These are phyloP conservation scores for Synanthedon andrenaeformis DNA, from an alignment of 2,888 invertebrate genomes.

Conservation along the genomic window DNA sequence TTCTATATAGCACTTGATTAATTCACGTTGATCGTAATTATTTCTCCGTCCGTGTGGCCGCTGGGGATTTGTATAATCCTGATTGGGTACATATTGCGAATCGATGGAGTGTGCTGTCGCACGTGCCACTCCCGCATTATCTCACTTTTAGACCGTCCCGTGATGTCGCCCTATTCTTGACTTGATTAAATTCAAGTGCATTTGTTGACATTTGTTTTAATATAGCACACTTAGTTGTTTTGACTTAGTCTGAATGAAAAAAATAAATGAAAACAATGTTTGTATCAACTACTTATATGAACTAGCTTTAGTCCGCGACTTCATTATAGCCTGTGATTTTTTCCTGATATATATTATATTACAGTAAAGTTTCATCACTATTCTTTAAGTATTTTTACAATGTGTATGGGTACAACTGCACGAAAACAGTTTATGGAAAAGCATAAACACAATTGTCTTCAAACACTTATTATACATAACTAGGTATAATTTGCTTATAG, in stretches of 20 bases:
- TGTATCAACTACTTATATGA: not conserved
- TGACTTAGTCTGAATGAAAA: not conserved
- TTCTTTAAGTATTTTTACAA: not conserved
- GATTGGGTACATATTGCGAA: slow-evolving; percentile 66
- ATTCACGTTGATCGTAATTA: slow-evolving; percentile 54
- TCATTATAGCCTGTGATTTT: not conserved
- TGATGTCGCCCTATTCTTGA: not conserved
- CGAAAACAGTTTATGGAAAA: too few relatives aligned
- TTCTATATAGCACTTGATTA: slow-evolving; percentile 53
- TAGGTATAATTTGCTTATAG: too few relatives aligned
- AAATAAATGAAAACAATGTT: not conserved
- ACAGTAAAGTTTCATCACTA: not conserved
- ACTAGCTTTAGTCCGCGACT: too few relatives aligned
- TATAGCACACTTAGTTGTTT: too few relatives aligned
- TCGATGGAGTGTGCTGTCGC: slow-evolving; percentile 61
- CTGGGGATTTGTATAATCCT: slow-evolving; percentile 66
- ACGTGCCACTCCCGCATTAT: slow-evolving; percentile 48
- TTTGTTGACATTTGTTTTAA: not conserved
- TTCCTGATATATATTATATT: not conserved
- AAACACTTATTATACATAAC: too few relatives aligned
- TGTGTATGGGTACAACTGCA: too few relatives aligned
- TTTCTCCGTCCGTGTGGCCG: slow-evolving; percentile 44
- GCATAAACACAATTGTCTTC: too few relatives aligned
- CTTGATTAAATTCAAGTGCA: not conserved
- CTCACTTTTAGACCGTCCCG: slow-evolving; percentile 22